phyloP scores from a whole-genome alignment of 2,888 invertebrate species.

The Agriopis aurantiaria region DNA sequence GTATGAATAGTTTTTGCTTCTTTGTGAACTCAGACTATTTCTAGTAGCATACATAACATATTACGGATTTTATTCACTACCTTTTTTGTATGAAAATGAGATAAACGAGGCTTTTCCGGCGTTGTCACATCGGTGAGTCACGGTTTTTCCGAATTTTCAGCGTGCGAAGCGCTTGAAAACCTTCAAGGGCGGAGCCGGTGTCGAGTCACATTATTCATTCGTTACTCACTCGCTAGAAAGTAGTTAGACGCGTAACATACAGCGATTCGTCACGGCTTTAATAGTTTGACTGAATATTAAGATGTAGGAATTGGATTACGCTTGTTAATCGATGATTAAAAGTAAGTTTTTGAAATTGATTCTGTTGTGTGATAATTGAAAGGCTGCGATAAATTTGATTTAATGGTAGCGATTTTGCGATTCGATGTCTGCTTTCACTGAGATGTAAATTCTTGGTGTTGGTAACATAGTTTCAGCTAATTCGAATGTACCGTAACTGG shows the following conservation, averaged over 20 bases:
- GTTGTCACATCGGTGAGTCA: slow-evolving; percentile 75
- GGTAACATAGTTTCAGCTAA: slow-evolving; percentile 73
- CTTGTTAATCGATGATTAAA: slow-evolving; percentile 39
- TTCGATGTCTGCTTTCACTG: slow-evolving; percentile 38
- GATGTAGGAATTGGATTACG: slow-evolving; percentile 48
- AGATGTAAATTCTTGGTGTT: slow-evolving; percentile 36
- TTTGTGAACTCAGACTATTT: slow-evolving; percentile 58
- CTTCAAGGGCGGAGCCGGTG: slow-evolving; percentile 69
- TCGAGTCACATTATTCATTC: slow-evolving; percentile 56
- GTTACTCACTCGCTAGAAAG: slow-evolving; percentile 78
- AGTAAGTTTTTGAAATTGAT: slow-evolving; percentile 37
- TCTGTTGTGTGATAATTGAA: slow-evolving; percentile 40
- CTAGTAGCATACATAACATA: slow-evolving; percentile 67
- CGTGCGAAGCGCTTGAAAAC: slow-evolving; percentile 67
- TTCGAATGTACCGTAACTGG: slow-evolving; percentile 81
- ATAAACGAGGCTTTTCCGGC: slow-evolving; percentile 75
- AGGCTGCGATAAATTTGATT: slow-evolving; percentile 36
- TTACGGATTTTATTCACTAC: slow-evolving; percentile 64
- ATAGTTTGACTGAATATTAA: slow-evolving; percentile 52
- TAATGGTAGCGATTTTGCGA: slow-evolving; percentile 34
- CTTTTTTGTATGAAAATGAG: slow-evolving; percentile 64
- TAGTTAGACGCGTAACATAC: slow-evolving; percentile 61
- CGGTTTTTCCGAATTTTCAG: slow-evolving; percentile 79
- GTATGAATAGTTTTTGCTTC: slow-evolving; percentile 31
- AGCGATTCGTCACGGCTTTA: slow-evolving; percentile 62